phyloP scores from a whole-genome alignment of 2,797 vertebrate species.

The Dendrocincla tyrannina region DNA sequence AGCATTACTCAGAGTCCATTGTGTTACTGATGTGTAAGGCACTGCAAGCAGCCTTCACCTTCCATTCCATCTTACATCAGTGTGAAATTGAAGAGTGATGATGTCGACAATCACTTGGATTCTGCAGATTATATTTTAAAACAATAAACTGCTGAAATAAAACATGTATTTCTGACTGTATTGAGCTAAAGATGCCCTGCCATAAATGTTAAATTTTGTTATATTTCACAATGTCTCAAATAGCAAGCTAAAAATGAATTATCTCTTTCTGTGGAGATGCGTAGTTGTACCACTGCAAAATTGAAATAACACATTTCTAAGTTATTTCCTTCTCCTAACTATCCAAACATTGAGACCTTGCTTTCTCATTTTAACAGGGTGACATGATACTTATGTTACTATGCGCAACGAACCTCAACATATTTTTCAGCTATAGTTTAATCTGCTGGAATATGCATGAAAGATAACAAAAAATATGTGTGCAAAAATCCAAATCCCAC shows the following conservation, averaged over 20 bases:
- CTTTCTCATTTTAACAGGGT: neutral
- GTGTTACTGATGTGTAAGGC: neutral
- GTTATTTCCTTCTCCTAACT: neutral
- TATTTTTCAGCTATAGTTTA: neutral
- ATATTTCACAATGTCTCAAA: neutral
- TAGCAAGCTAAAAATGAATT: neutral
- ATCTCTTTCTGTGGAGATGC: neutral
- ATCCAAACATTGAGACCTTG: neutral
- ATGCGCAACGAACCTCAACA: neutral
- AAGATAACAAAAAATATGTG: neutral
- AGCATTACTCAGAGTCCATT: neutral
- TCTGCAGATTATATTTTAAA: neutral
- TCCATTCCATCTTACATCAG: neutral
- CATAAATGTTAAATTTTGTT: neutral
- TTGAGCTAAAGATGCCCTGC: neutral
- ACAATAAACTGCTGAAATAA: neutral
- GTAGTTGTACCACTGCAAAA: neutral
- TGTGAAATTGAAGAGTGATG: neutral
- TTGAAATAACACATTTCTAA: neutral
- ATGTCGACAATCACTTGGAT: neutral
- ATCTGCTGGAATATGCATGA: neutral
- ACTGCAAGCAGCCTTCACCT: neutral
- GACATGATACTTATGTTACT: neutral
- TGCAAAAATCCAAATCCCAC: neutral
- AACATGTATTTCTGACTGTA: neutral